Percentiles rank a stretch among this genome's conserved stretches.
phyloP scores from a whole-genome alignment of 2,797 vertebrate genomes.

The Notoglanidium macrostoma region DNA sequence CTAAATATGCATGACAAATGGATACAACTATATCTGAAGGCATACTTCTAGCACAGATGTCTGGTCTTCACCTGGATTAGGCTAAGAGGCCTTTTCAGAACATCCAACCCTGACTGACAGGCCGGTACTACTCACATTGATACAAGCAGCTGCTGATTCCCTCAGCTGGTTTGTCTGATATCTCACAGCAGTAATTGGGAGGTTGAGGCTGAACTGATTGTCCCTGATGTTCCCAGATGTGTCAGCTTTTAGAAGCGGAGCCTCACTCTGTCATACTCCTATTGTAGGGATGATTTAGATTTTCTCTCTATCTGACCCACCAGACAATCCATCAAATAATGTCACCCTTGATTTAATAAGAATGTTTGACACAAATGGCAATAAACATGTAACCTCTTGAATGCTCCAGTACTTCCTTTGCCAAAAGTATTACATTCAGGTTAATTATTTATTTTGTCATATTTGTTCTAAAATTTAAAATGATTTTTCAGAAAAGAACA shows the following conservation, averaged over 20 bases:
- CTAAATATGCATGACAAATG: slow-evolving; percentile 64
- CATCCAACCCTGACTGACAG: slow-evolving; percentile 63
- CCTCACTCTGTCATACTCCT: slow-evolving; percentile 11
- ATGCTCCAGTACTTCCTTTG: background rate
- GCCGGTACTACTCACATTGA: slow-evolving; percentile 59
- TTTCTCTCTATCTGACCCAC: slow-evolving; percentile 22
- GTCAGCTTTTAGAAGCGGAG: slow-evolving; percentile 39
- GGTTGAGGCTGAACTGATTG: slow-evolving; percentile 62
- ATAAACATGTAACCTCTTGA: background rate
- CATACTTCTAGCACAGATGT: slow-evolving; percentile 25
- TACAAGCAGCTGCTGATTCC: slow-evolving; percentile 67
- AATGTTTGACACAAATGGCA: slow-evolving; percentile 24
- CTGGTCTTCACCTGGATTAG: slow-evolving; percentile 26
- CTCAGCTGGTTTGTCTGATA: slow-evolving; percentile 62
- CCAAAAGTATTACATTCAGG: background rate
- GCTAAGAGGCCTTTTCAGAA: slow-evolving; percentile 14
- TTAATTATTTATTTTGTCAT: background rate
- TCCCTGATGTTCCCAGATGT: slow-evolving; percentile 56
- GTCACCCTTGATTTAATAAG: slow-evolving; percentile 28
- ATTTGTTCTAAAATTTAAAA: background rate
- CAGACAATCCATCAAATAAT: slow-evolving; percentile 36
- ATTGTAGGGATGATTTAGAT: slow-evolving; percentile 13
- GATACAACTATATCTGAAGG: slow-evolving; percentile 57
- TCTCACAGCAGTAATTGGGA: slow-evolving; percentile 59
- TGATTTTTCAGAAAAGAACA: background rate